Evolutionary conservation across 2,888 invertebrate genomes (phyloP).

Genomic region (Mesochorus sp.): DNA sequence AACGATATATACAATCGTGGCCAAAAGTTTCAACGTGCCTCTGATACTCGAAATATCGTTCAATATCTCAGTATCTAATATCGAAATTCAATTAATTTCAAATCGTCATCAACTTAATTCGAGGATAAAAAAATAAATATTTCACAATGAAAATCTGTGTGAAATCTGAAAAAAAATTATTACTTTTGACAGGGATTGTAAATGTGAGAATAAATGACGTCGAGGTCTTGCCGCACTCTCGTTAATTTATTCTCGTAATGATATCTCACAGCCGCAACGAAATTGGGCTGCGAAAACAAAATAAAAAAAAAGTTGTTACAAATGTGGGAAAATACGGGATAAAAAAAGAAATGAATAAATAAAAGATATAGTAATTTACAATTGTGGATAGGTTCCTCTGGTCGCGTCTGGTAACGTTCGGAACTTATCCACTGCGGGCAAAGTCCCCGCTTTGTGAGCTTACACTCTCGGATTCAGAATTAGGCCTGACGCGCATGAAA

Average conservation of each 20-base stretch:
- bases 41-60: too few relatives aligned
- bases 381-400: neutral
- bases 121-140: too few relatives aligned
- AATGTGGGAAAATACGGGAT: conserved; percentile 7
- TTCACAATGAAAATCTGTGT: too few relatives aligned
- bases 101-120: too few relatives aligned
- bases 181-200: conserved; percentile 12
- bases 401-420: conserved; percentile 23
- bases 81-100: too few relatives aligned
- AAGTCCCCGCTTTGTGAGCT: conserved; percentile 24
- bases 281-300: conserved; percentile 3
- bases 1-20: too few relatives aligned
- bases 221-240: conserved; percentile 11
- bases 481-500: too few relatives aligned
- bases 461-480: conserved; percentile 72
- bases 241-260: conserved; percentile 33
- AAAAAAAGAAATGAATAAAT: neutral
- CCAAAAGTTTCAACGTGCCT: neutral
- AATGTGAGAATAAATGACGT: too few relatives aligned
- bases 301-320: conserved; percentile 2
- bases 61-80: too few relatives aligned
- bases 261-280: conserved; percentile 18
- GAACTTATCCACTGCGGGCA: conserved; percentile 16
- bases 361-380: conserved; percentile 15
- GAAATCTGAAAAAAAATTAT: too few relatives aligned